Percentiles rank a stretch among this genome's conserved stretches.
Conservation (phyloP, 2,113 vertebrate genomes). For the Alligator mississippiensis region DNA sequence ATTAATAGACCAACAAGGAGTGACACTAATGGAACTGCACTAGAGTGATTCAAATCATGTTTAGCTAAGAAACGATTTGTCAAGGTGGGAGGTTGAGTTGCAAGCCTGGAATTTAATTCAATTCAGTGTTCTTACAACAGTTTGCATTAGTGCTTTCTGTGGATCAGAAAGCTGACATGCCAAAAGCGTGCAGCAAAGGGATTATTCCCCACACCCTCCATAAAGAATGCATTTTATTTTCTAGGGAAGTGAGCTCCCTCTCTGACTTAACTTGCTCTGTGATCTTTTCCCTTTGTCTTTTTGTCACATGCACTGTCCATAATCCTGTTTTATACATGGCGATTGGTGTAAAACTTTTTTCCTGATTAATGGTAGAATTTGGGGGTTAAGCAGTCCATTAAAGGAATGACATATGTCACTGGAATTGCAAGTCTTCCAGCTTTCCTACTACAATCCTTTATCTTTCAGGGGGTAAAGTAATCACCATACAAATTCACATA, state of each 20-base stretch:
- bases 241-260: background rate
- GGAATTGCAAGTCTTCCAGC: background rate
- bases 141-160: background rate
- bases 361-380: accelerated
- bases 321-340: no score
- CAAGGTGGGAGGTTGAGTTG: slow-evolving; percentile 43
- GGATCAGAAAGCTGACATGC: background rate
- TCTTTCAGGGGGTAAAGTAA: no score
- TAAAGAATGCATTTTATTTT: background rate
- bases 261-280: background rate
- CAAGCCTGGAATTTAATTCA: slow-evolving; percentile 10
- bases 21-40: background rate
- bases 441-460: background rate
- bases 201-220: background rate
- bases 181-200: accelerated
- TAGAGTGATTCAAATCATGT: background rate
- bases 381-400: accelerated
- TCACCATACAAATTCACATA: accelerated
- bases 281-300: background rate
- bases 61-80: slow-evolving; percentile 41
- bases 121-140: background rate
- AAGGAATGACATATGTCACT: accelerated
- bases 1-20: slow-evolving; percentile 27
- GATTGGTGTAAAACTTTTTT: accelerated
- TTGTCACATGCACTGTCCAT: background rate